Base-by-base conservation (phyloP, 2,888 invertebrate genomes). In the Ephialtes manifestator region DNA sequence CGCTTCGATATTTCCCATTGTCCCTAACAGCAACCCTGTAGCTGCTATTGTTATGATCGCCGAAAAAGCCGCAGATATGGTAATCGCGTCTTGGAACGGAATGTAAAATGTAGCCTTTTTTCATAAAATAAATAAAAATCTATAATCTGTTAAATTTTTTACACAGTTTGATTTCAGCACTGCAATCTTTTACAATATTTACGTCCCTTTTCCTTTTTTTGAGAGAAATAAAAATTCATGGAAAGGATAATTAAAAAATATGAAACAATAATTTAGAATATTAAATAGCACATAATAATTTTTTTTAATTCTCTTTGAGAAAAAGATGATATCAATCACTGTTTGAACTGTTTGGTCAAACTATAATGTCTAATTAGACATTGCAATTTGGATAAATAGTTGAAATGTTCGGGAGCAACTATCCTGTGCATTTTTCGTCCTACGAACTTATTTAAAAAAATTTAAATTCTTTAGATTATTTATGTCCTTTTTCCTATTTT, bases 1-100 rank as follows among this genome's bases (percentile, higher is more conserved):
- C 90, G 96, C 96, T 35, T 96, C 96, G 84, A 94, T 97, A 24
- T 96, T 97, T 92, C 97, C 97, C 0, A 94, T 95, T 72, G 95
- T 96, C 8, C 95, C 96, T 60, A 96, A 96, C 10, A 95, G 96
- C 0, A 96, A 97, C 92, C 96, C 96, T 0, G 96, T 96, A 76
- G 96, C 96, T 0, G 96, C 96, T 4, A 96, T 96, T 0, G 95
- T 96, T 55, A 97, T 97, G 97, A 95, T 97, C 43, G 97, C 96
- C 0, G 97, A 97, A 93, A 97, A 96, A 89, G 96, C 95, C 3
- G 95, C 96, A 0, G 96, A 96, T 91, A 94, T 96, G 92, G 95
- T 97, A 72, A 95, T 95, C 87, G 90, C 91, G 51, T 93, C 94
- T 72, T 96, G 96, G 96, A 60, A 35, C 4, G 77, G 75, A 55